phyloP scores from a whole-genome alignment of 2,888 invertebrate species.

The Drosophila diplacantha region DNA sequence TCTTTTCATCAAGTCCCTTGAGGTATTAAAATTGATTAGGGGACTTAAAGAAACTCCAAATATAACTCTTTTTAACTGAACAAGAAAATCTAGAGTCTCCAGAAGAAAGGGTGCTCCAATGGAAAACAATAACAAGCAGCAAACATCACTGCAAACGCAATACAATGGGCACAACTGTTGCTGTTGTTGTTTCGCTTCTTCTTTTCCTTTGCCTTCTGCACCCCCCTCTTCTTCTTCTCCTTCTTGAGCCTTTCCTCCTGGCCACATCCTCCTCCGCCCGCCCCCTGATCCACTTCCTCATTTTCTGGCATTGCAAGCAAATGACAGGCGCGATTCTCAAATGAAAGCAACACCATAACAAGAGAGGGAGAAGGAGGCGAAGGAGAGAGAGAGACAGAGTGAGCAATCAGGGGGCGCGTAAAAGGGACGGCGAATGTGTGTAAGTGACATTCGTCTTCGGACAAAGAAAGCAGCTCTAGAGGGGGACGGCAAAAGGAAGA shows the following conservation, averaged over 20 bases:
- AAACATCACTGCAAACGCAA: slow-evolving; percentile 33
- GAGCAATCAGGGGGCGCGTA: background rate
- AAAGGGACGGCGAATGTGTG: slow-evolving; percentile 52
- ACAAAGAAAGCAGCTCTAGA: slow-evolving; percentile 34
- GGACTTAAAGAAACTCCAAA: background rate
- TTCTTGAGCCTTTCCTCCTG: background rate
- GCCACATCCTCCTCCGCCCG: background rate
- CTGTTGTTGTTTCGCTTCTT: slow-evolving; percentile 36
- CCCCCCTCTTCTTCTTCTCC: background rate
- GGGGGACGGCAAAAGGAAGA: slow-evolving; percentile 10
- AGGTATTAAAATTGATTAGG: background rate
- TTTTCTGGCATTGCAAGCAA: slow-evolving; percentile 41
- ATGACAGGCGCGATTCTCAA: slow-evolving; percentile 44
- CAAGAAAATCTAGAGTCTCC: background rate
- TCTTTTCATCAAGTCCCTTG: background rate
- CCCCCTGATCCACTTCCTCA: slow-evolving; percentile 1
- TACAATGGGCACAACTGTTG: slow-evolving; percentile 65
- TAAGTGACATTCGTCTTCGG: slow-evolving; percentile 70
- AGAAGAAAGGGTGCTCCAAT: slow-evolving; percentile 45
- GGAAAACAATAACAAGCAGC: slow-evolving; percentile 62
- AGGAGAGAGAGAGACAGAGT: background rate
- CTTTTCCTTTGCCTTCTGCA: background rate
- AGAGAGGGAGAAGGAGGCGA: background rate
- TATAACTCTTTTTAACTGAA: background rate
- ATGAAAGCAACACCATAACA: slow-evolving; percentile 24